Evolutionary conservation across 2,797 vertebrate genomes (phyloP).

Genomic region (Poeciliopsis presidionis): DNA sequence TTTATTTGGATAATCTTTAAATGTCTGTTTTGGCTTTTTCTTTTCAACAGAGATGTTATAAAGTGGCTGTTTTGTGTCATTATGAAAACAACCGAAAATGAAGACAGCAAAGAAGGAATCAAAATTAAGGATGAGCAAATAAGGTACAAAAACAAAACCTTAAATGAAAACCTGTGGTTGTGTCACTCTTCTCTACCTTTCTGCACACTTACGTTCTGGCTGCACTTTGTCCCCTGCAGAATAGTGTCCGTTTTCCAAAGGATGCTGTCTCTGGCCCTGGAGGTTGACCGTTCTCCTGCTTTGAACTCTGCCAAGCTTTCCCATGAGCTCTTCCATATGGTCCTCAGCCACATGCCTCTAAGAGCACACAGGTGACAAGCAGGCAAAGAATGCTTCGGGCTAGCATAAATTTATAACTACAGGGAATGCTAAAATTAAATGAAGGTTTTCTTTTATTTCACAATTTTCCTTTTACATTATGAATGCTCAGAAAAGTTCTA

Average conservation of each 20-base stretch:
- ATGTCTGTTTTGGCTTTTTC: background rate
- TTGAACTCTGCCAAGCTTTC: slow-evolving; percentile 88
- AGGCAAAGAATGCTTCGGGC: background rate
- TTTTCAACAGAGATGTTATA: slow-evolving; percentile 84
- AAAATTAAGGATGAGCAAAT: slow-evolving; percentile 69
- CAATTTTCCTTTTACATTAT: background rate
- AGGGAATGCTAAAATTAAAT: background rate
- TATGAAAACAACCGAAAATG: slow-evolving; percentile 62
- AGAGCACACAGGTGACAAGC: slow-evolving; percentile 69
- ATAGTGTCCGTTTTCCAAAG: slow-evolving; percentile 86
- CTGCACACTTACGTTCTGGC: background rate
- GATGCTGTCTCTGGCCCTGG: slow-evolving; percentile 91
- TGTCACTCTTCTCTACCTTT: background rate
- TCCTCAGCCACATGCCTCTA: slow-evolving; percentile 78
- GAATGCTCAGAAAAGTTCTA: background rate
- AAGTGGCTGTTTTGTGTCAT: slow-evolving; percentile 87
- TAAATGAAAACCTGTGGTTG: background rate
- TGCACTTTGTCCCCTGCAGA: slow-evolving; percentile 57
- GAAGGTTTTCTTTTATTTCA: background rate
- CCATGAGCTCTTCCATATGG: slow-evolving; percentile 83
- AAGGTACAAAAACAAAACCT: slow-evolving; percentile 57
- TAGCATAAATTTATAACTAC: background rate
- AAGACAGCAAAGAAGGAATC: slow-evolving; percentile 32
- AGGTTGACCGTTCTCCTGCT: slow-evolving; percentile 89
- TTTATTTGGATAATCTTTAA: background rate